Percentiles rank a stretch among this genome's conserved stretches.
These are phyloP conservation scores for Drosophila sturtevanti DNA, from an alignment of 1,140 invertebrate species.

Conservation along the genomic window DNA sequence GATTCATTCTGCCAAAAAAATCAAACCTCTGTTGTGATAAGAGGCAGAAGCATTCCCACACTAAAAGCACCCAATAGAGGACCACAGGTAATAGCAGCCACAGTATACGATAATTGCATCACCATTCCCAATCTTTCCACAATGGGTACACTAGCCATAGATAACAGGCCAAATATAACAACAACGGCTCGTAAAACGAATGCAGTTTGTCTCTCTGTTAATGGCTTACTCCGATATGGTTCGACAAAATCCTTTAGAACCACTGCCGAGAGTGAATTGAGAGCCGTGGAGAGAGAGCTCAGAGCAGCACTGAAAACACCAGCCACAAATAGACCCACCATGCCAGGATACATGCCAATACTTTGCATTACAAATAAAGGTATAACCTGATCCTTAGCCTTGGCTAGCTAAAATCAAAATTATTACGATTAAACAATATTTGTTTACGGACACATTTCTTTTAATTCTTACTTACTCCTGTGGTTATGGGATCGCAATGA, in stretches of 20 bases:
- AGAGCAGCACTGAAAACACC: constrained; percentile 89
- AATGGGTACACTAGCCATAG: constrained; percentile 87
- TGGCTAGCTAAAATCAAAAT: constrained; percentile 72
- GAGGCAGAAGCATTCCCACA: constrained; percentile 92
- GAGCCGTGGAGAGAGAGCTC: constrained; percentile 91
- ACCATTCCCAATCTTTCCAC: constrained; percentile 89
- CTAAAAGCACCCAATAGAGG: constrained; percentile 93
- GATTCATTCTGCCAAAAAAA: not conserved
- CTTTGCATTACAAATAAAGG: constrained; percentile 88
- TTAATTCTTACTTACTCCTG: constrained; percentile 78
- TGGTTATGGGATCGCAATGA: constrained; percentile 89
- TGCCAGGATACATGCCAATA: constrained; percentile 85
- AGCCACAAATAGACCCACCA: constrained; percentile 91
- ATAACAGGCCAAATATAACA: constrained; percentile 86
- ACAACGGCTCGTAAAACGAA: constrained; percentile 87
- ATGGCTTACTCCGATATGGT: constrained; percentile 85
- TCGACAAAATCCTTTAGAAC: constrained; percentile 91
- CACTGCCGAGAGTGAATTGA: constrained; percentile 91
- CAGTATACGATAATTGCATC: constrained; percentile 89
- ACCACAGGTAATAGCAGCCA: constrained; percentile 91
- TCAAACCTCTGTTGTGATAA: constrained; percentile 87
- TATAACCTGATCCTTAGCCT: constrained; percentile 87
- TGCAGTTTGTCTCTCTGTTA: constrained; percentile 85
- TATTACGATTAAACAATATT: too few species aligned
- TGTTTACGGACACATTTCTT: too few species aligned